Conservation (phyloP, 2,797 vertebrate species). For the Phataginus tetradactyla region DNA sequence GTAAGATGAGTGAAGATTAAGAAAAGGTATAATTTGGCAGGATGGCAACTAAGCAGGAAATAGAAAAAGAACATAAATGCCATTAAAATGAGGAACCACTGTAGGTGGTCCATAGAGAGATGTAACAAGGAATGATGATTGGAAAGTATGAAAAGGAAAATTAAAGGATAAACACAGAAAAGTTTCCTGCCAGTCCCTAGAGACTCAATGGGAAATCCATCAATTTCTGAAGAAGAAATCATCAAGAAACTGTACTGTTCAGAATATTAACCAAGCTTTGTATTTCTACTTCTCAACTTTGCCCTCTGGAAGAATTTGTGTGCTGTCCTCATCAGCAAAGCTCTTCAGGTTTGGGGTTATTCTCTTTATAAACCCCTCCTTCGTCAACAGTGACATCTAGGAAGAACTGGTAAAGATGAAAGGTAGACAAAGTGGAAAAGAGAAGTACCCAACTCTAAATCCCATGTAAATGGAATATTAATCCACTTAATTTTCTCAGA, state of each 20-base stretch:
- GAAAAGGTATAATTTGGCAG: neutral
- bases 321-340: neutral
- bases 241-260: neutral
- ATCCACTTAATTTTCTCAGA: neutral
- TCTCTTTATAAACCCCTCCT: neutral
- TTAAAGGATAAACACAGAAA: slow-evolving; percentile 50
- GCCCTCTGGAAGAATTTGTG: neutral
- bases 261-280: neutral
- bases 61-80: neutral
- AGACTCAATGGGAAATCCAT: slow-evolving; percentile 44
- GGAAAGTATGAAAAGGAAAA: slow-evolving; percentile 65
- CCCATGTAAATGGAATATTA: neutral
- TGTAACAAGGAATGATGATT: slow-evolving; percentile 19
- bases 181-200: slow-evolving; percentile 27
- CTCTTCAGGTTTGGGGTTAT: neutral
- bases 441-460: neutral
- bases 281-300: neutral
- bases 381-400: neutral
- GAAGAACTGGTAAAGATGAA: neutral
- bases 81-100: slow-evolving; percentile 14
- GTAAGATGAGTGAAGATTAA: neutral
- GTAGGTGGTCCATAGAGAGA: neutral
- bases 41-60: neutral
- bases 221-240: too few species aligned
- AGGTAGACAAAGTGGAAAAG: neutral